These are phyloP conservation scores for Agelas oroides DNA, from an alignment of 37 sponge, comb jelly and placozoan genomes.

Conservation along the genomic window DNA sequence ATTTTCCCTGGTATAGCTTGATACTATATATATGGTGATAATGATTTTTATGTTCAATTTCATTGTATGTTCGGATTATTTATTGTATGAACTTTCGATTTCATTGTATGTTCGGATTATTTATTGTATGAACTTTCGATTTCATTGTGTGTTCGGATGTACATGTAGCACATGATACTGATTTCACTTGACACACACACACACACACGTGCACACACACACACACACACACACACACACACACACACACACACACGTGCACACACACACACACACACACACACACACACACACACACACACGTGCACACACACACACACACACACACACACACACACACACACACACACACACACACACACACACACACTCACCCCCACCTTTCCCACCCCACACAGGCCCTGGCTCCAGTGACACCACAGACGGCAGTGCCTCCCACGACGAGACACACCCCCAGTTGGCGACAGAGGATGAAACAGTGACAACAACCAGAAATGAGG, in stretches of 20 bases:
- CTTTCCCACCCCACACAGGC: constrained; percentile 15
- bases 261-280: constrained; percentile 27
- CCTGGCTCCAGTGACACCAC: constrained; percentile 58
- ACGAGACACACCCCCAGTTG: constrained; percentile 16
- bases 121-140: no score
- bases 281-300: constrained; percentile 14
- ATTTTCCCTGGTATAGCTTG: no score
- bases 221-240: no score
- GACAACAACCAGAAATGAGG: not conserved
- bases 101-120: no score
- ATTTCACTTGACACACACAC: no score
- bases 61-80: no score
- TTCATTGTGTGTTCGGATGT: no score
- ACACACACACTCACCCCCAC: constrained; percentile 29
- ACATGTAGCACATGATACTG: no score
- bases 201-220: no score
- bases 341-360: constrained; percentile 30
- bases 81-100: no score
- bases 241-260: constrained; percentile 11
- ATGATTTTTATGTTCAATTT: no score
- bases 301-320: constrained; percentile 20
- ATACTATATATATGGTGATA: no score
- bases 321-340: constrained; percentile 39
- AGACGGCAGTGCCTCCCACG: constrained; percentile 8
- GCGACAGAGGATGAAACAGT: not conserved